Evolutionary conservation across 2,888 invertebrate species (phyloP).

Genomic region (Ferdinandea cuprea): DNA sequence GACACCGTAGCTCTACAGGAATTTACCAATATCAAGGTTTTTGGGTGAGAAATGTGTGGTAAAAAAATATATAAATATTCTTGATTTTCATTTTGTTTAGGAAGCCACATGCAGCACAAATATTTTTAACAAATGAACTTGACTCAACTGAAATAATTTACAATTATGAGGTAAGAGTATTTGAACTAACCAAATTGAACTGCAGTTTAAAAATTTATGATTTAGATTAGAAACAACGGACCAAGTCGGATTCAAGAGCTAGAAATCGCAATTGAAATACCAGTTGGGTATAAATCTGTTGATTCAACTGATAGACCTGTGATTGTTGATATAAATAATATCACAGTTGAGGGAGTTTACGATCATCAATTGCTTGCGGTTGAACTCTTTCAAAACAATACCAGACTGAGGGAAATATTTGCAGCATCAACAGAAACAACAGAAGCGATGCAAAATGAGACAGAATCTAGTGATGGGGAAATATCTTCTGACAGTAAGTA

Average conservation of each 20-base stretch:
- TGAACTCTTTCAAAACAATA: slow-evolving; percentile 80
- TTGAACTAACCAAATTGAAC: no score
- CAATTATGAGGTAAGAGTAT: slow-evolving; percentile 79
- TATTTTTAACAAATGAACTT: slow-evolving; percentile 80
- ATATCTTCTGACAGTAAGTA: slow-evolving; percentile 55
- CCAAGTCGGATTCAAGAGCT: slow-evolving; percentile 81
- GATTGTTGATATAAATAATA: slow-evolving; percentile 80
- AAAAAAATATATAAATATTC: neutral
- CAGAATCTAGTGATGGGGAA: slow-evolving; percentile 34
- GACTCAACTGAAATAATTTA: slow-evolving; percentile 79
- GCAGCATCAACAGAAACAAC: slow-evolving; percentile 62
- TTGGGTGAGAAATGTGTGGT: slow-evolving; percentile 81
- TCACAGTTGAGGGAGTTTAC: slow-evolving; percentile 80
- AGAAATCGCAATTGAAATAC: slow-evolving; percentile 80
- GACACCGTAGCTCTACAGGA: slow-evolving; percentile 79
- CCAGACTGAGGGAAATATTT: slow-evolving; percentile 79
- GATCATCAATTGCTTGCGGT: slow-evolving; percentile 78
- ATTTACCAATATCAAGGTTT: slow-evolving; percentile 81
- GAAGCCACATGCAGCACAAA: slow-evolving; percentile 78
- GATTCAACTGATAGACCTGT: slow-evolving; percentile 78
- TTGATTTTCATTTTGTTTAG: slow-evolving; percentile 73
- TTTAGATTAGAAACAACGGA: slow-evolving; percentile 81
- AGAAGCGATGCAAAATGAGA: slow-evolving; percentile 71
- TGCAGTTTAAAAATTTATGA: neutral
- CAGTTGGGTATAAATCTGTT: slow-evolving; percentile 80